phyloP scores from a whole-genome alignment of 2,113 vertebrate genomes.

The Rhynchomys soricoides region DNA sequence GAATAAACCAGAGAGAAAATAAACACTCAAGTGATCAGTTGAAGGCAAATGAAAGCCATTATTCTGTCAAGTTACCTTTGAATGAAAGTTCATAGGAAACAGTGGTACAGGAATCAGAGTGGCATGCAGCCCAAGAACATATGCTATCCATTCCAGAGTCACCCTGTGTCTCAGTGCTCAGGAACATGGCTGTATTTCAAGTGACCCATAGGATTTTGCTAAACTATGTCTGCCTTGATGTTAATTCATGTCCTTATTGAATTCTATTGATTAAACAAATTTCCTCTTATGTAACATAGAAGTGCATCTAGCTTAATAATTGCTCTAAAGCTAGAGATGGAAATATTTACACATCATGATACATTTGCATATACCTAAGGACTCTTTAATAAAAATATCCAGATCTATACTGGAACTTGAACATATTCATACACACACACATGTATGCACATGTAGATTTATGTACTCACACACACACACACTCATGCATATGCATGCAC shows the following conservation, averaged over 20 bases:
- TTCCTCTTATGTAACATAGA: conserved; percentile 38
- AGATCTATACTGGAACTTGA: background rate
- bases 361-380: background rate
- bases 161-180: background rate
- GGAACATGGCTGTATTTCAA: background rate
- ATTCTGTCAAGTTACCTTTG: background rate
- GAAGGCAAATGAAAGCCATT: conserved; percentile 33
- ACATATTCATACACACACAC: too few relatives aligned
- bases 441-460: too few relatives aligned
- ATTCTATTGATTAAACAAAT: conserved; percentile 2
- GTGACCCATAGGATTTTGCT: background rate
- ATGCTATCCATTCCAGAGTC: background rate
- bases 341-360: conserved; percentile 11
- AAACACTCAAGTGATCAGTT: conserved; percentile 11
- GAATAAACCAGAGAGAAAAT: background rate
- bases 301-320: conserved; percentile 8
- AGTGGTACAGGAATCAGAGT: background rate
- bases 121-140: background rate
- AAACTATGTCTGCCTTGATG: background rate
- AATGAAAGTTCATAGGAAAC: background rate
- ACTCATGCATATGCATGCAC: too few relatives aligned
- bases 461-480: too few relatives aligned
- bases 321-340: conserved; percentile 26
- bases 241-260: conserved; percentile 53
- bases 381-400: conserved; percentile 42